These are phyloP conservation scores for Odontamblyopus lacepedii DNA, from an alignment of 2,797 vertebrate genomes.

Conservation along the genomic window DNA sequence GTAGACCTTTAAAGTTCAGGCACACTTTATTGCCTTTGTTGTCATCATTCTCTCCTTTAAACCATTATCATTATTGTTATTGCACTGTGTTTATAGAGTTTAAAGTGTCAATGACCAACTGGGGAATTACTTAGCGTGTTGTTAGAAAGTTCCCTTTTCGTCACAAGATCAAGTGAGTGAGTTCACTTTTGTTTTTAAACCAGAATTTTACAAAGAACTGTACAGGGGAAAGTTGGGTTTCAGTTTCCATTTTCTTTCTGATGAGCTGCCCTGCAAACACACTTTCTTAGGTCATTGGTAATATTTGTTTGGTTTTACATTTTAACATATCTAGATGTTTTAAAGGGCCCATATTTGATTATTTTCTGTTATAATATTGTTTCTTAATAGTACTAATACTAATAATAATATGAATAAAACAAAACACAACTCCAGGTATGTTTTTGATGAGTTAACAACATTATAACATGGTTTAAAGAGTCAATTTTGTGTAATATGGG, in stretches of 20 bases:
- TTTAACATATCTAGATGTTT: background rate
- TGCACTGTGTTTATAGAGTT: background rate
- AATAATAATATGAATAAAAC: too few species aligned
- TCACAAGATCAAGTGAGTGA: background rate
- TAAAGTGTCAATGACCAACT: background rate
- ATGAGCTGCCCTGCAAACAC: background rate
- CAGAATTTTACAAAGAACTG: background rate
- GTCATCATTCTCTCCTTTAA: background rate
- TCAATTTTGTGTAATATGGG: too few species aligned
- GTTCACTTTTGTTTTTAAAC: background rate
- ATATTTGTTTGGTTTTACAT: background rate
- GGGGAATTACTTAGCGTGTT: background rate
- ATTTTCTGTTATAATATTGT: too few species aligned
- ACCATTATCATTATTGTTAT: background rate
- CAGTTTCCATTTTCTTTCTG: background rate
- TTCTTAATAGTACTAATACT: too few species aligned
- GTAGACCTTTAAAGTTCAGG: background rate
- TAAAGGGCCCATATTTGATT: too few species aligned
- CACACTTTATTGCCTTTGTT: background rate
- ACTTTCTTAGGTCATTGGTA: background rate
- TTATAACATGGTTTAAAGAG: too few species aligned
- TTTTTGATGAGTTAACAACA: too few species aligned
- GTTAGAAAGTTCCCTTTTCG: background rate
- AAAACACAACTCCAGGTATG: too few species aligned
- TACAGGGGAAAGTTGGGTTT: slow-evolving; percentile 4